These are phyloP conservation scores for Eurytoma adleriae DNA, from an alignment of 2,888 invertebrate genomes.

Conservation along the genomic window DNA sequence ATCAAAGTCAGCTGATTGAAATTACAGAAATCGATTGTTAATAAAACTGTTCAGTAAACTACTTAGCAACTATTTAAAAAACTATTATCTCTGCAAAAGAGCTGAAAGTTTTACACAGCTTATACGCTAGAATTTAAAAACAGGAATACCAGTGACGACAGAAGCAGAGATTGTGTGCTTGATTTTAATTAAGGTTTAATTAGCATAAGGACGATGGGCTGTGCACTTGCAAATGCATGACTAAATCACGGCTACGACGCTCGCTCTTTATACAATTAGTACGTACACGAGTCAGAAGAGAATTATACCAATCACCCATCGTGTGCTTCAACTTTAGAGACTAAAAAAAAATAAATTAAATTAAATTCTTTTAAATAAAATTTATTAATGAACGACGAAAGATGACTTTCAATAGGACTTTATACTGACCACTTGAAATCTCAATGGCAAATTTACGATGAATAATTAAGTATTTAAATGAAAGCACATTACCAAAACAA, in stretches of 20 bases:
- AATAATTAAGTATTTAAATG: background rate
- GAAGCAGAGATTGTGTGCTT: slow-evolving; percentile 52
- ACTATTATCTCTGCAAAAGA: too few species aligned
- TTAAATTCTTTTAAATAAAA: background rate
- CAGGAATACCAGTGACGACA: too few species aligned
- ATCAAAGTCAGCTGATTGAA: too few species aligned
- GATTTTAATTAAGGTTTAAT: slow-evolving; percentile 69
- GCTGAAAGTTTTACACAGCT: too few species aligned
- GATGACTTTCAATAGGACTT: background rate
- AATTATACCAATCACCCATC: slow-evolving; percentile 19
- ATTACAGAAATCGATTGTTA: too few species aligned
- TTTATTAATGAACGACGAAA: background rate
- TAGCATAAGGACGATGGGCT: slow-evolving; percentile 64
- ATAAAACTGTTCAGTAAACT: too few species aligned
- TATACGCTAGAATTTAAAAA: too few species aligned
- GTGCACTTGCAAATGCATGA: background rate
- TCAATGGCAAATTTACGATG: background rate
- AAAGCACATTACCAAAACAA: too few species aligned
- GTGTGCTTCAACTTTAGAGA: background rate
- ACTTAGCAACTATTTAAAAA: too few species aligned
- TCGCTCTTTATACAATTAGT: slow-evolving; percentile 54
- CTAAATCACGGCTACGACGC: slow-evolving; percentile 46
- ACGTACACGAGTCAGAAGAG: slow-evolving; percentile 46
- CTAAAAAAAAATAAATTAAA: background rate
- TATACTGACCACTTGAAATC: background rate